Evolutionary conservation across 2,888 invertebrate species (phyloP).

Genomic region (Hedychridium roseum): DNA sequence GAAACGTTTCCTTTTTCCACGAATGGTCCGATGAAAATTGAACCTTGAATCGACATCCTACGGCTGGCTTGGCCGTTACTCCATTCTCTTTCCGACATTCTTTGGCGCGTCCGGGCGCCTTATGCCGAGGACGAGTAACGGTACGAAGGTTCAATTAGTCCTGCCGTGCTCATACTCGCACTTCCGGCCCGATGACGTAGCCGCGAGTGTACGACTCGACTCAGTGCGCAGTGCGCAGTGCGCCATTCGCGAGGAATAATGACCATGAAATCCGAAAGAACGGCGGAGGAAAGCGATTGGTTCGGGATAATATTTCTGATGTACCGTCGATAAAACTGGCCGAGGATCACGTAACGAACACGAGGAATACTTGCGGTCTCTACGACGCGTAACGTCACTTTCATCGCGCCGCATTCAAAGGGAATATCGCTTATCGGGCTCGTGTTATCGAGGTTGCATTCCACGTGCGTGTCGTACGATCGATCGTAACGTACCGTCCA

Average conservation of each 20-base stretch:
- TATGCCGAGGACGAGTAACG: conserved; percentile 21
- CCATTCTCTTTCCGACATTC: conserved; percentile 7
- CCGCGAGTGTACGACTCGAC: not conserved
- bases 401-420: not conserved
- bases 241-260: too few relatives aligned
- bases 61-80: conserved; percentile 16
- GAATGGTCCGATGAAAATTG: conserved; percentile 28
- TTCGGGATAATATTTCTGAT: too few relatives aligned
- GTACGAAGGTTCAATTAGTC: conserved; percentile 26
- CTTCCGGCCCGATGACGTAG: too few relatives aligned
- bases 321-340: too few relatives aligned
- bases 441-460: conserved; percentile 18
- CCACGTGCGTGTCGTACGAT: conserved; percentile 19
- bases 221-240: too few relatives aligned
- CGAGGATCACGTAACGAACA: conserved; percentile 10
- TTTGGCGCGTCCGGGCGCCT: not conserved
- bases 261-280: too few relatives aligned
- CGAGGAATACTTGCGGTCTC: conserved; percentile 4
- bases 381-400: not conserved
- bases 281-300: too few relatives aligned
- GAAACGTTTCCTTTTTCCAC: conserved; percentile 17
- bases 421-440: conserved; percentile 1
- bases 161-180: too few relatives aligned
- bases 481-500: conserved; percentile 25
- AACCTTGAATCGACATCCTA: conserved; percentile 34